phyloP scores from a whole-genome alignment of 2,797 vertebrate genomes.

The Enteromius fasciolatus region DNA sequence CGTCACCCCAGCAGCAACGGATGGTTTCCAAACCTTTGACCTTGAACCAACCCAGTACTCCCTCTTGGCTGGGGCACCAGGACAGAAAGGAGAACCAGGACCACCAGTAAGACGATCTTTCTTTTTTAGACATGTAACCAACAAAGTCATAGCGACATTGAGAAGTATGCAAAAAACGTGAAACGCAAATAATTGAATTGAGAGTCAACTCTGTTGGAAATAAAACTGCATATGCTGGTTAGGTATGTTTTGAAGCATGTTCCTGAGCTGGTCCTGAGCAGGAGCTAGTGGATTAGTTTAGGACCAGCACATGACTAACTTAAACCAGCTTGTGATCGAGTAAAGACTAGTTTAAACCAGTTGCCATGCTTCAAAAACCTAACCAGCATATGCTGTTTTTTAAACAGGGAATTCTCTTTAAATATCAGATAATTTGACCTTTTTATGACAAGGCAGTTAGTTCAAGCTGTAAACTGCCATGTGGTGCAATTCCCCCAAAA shows the following conservation, averaged over 20 bases:
- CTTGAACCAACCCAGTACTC: constrained; percentile 85
- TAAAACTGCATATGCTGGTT: not conserved
- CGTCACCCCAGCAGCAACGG: constrained; percentile 79
- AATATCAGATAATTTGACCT: not conserved
- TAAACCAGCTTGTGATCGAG: not conserved
- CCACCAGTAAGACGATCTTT: constrained; percentile 79
- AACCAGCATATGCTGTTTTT: not conserved
- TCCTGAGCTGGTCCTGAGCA: not conserved
- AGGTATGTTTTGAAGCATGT: not conserved
- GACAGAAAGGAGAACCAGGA: constrained; percentile 91
- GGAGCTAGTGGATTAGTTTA: not conserved
- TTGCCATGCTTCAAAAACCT: not conserved
- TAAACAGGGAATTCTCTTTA: not conserved
- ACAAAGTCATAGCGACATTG: not conserved
- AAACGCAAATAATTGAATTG: not conserved
- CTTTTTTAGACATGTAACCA: not conserved
- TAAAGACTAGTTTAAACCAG: not conserved
- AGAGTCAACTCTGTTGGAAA: not conserved
- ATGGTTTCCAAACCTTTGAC: constrained; percentile 83
- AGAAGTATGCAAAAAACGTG: not conserved
- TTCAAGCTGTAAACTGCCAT: not conserved
- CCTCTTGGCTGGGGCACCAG: constrained; percentile 82
- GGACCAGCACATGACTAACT: not conserved
- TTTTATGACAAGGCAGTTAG: not conserved
- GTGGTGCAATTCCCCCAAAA: not conserved